Conservation (phyloP, 2,888 invertebrate genomes). For the Eudasyphora cyanicolor region DNA sequence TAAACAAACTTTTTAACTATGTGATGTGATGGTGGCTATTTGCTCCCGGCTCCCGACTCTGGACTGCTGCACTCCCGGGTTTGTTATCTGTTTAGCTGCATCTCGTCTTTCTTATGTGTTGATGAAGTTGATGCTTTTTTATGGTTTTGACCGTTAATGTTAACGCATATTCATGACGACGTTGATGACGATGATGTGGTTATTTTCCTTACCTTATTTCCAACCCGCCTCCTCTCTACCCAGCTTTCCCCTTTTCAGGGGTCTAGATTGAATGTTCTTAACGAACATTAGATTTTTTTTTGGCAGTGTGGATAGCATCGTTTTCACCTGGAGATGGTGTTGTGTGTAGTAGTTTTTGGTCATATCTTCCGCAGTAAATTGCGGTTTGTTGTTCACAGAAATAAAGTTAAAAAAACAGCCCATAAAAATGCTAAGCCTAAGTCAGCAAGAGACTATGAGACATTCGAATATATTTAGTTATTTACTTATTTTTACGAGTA, state of each 20-base stretch:
- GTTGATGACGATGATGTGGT: constrained; percentile 33
- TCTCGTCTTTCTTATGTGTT: constrained; percentile 21
- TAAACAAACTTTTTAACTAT: constrained; percentile 32
- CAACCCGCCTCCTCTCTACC: neutral
- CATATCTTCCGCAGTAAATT: constrained; percentile 49
- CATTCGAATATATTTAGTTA: neutral
- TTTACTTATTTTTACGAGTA: too few species aligned
- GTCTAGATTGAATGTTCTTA: neutral
- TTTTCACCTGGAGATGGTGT: neutral
- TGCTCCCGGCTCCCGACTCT: neutral
- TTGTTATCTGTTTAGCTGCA: constrained; percentile 39
- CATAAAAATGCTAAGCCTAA: constrained; percentile 60
- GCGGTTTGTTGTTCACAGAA: constrained; percentile 60
- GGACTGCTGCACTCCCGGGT: neutral
- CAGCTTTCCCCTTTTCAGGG: neutral
- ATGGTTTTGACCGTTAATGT: constrained; percentile 64
- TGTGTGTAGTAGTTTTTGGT: constrained; percentile 28
- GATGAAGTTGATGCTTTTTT: constrained; percentile 52
- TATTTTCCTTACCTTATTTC: constrained; percentile 12
- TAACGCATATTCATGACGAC: constrained; percentile 59
- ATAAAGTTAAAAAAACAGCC: too few species aligned
- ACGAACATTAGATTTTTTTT: constrained; percentile 7
- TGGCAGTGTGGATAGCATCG: neutral
- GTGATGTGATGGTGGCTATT: neutral
- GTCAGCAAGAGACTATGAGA: constrained; percentile 18